Evolutionary conservation across 2,113 vertebrate species (phyloP).

Genomic region (Peromyscus maniculatus): DNA sequence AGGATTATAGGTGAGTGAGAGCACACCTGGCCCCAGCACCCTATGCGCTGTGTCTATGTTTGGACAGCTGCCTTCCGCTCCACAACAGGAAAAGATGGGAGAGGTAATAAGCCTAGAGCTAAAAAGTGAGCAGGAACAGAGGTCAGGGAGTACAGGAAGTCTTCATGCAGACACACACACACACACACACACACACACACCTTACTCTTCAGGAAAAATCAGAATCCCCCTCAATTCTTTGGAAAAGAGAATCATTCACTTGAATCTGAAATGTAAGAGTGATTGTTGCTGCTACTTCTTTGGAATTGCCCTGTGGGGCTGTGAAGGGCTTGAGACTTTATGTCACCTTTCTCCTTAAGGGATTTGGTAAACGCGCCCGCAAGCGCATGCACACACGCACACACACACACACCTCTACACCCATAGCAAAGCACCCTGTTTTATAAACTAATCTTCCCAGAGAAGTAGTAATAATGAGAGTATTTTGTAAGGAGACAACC

Average conservation of each 20-base stretch:
- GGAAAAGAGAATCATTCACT: neutral
- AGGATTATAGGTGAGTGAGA: neutral
- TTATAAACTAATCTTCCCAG: slow-evolving; percentile 23
- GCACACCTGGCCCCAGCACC: neutral
- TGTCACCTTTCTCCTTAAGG: neutral
- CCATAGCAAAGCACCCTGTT: neutral
- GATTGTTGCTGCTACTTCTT: slow-evolving; percentile 36
- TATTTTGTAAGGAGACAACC: slow-evolving; percentile 14
- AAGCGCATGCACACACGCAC: too few species aligned
- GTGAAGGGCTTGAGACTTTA: neutral
- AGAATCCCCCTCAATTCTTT: slow-evolving; percentile 20
- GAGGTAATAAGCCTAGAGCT: neutral
- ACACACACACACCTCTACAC: neutral
- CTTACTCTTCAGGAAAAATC: slow-evolving; percentile 25
- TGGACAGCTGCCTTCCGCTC: neutral
- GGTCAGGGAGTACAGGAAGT: neutral
- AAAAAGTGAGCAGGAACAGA: neutral
- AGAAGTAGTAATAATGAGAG: neutral
- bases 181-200: neutral
- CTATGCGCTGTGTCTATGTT: neutral
- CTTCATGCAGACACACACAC: neutral
- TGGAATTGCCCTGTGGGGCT: neutral
- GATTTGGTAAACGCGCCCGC: neutral
- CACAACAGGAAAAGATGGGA: neutral
- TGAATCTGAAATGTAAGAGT: slow-evolving; percentile 52